Evolutionary conservation across 2,888 invertebrate species (phyloP), one percentile per base, ranked within the genome.

Genomic region (Phorcus lineatus): DNA sequence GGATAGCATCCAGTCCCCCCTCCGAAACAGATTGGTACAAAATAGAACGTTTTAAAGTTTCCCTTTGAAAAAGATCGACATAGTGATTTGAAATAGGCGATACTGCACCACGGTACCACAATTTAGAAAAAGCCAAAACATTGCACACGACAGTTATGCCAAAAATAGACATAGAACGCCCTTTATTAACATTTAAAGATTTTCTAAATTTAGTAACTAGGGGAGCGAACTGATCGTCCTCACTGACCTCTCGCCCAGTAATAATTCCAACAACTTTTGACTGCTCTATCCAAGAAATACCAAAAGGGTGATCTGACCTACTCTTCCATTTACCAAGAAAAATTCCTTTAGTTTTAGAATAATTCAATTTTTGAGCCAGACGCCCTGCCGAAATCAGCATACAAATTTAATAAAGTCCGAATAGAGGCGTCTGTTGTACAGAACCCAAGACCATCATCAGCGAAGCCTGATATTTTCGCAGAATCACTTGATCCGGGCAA

Each of bases 191-290:
- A 52, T n/a, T 75, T 75, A 75, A 11, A 0, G 47, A n/a, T 2
- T 19, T 47, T n/a, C 31, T 13, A 2, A 75, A 52, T 52, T 70
- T 70, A 11, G 31, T 28, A 28, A 28, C n/a, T 36, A 70, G n/a
- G n/a, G 31, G 31, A 53, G 13, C 0, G 4, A 24, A 19, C 6
- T 53, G 28, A 54, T 74, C 77, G 74, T 85, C 83, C 0, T 52
- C 54, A 22, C 53, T 66, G 4, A 81, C 22, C 54, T 81, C 28
- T 36, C 67, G 55, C 7, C 85, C 86, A 67, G 81, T 80, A n/a
- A 76, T 57, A 57, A 84, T 70, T 28, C 84, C 85, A 47, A 84
- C 77, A 17, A 84, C 31, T 74, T 83, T 86, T 17, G 55, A 62
- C 40, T 82, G 77, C 36, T 82, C 53, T 9, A 84, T 82, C 82